These are phyloP conservation scores for Chouioia cunea DNA, from an alignment of 2,888 invertebrate species.

Conservation along the genomic window DNA sequence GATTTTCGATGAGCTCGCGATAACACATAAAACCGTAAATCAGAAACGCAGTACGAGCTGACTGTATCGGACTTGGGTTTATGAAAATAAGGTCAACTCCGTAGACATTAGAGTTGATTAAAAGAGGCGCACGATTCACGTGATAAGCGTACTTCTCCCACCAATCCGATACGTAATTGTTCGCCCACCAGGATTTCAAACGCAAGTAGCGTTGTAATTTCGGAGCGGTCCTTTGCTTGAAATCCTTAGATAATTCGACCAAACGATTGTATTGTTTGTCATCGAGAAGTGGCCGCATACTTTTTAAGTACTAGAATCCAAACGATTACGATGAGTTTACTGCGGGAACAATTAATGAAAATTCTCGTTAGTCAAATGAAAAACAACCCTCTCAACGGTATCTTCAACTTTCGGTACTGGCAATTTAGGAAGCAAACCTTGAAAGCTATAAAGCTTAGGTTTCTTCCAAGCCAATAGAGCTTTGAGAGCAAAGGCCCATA, in stretches of 20 bases:
- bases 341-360: too few species aligned
- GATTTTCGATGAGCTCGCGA: slow-evolving; percentile 89
- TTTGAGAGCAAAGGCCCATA: slow-evolving; percentile 88
- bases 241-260: slow-evolving; percentile 86
- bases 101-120: slow-evolving; percentile 99
- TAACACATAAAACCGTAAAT: slow-evolving; percentile 89
- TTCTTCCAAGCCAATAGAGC: slow-evolving; percentile 90
- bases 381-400: slow-evolving; percentile 86
- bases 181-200: slow-evolving; percentile 97
- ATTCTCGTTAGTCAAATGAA: too few species aligned
- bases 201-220: slow-evolving; percentile 94
- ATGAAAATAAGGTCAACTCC: slow-evolving; percentile 91
- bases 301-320: slow-evolving; percentile 84
- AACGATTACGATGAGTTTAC: slow-evolving; percentile 34
- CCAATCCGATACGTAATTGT: slow-evolving; percentile 99
- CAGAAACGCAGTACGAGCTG: slow-evolving; percentile 92
- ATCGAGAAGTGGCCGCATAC: slow-evolving; percentile 90
- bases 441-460: slow-evolving; percentile 95
- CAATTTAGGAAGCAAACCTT: slow-evolving; percentile 93
- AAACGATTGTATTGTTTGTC: slow-evolving; percentile 87
- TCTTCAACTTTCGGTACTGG: slow-evolving; percentile 90
- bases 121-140: slow-evolving; percentile 92
- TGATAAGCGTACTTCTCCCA: slow-evolving; percentile 99
- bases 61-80: slow-evolving; percentile 80
- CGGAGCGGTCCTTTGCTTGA: slow-evolving; percentile 87